Base-by-base conservation (phyloP, 2,888 invertebrate species). In the Meandrusa payeni region DNA sequence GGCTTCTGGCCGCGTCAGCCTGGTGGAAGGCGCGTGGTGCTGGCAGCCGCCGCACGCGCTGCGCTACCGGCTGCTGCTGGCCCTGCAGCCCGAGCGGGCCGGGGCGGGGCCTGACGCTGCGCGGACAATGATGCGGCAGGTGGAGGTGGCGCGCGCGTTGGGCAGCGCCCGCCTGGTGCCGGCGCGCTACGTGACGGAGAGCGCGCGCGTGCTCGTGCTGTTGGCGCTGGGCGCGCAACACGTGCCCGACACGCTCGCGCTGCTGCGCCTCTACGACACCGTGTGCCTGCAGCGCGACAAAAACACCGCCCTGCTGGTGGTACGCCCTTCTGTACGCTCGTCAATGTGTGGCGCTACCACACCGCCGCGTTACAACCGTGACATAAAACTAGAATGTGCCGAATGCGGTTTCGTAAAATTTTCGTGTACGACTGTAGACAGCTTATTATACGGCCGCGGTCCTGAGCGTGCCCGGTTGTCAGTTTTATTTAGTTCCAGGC, bases 151-250 rank as follows among this genome's bases (percentile, higher is more conserved):
- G 38, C 94, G 97, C 52, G 94, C 95, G 6, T 82, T 98, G 41
- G 96, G 96, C 7, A 92, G 93, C 46, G 95, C 97, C 4, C 96
- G 98, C 69, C 92, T 98, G 46, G 91, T 97, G 23, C 93, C 95
- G 1, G 95, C 97, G 69, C 98, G 97, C 0, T 98, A 98, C 81
- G 98, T 98, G 1, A 98, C 98, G 0, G 98, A 99, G 89, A 95
- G 94, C 75, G 93, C 94, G 3, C 89, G 95, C 52, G 90, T 98
- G 2, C 91, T 93, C 44, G 86, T 97, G 51, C 76, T 98, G 54
- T 76, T 97, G 50, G 92, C 94, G 0, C 88, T 95, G 2, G 57
- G 59, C 24, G 82, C 90, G 60, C 70, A 73, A 42, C 47, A 37
- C 49, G 48, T 17, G 2, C 88, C 89, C 57, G 77, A 82, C 12